Conservation (phyloP, 2,888 invertebrate genomes). For the Melanargia galathea region DNA sequence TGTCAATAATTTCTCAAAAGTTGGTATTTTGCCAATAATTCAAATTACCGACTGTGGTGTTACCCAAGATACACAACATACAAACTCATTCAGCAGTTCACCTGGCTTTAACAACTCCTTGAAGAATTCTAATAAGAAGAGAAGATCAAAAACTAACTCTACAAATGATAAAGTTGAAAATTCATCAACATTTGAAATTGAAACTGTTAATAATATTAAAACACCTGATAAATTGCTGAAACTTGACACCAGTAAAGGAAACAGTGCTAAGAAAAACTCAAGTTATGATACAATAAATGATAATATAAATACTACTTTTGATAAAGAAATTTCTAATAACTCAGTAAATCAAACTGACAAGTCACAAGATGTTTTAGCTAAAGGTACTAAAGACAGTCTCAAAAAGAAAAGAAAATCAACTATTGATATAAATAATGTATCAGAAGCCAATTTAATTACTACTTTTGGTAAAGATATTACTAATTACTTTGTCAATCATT, state of each 20-base stretch:
- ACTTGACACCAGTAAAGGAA: conserved; percentile 2
- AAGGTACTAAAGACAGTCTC: conserved; percentile 26
- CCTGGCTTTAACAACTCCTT: not conserved
- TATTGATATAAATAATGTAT: not conserved
- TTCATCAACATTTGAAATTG: conserved; percentile 12
- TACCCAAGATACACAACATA: not conserved
- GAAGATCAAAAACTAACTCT: conserved; percentile 1
- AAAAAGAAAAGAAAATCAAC: conserved; percentile 16
- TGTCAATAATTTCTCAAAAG: not conserved
- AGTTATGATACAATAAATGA: conserved; percentile 31
- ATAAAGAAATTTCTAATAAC: conserved; percentile 21
- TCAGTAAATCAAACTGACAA: not conserved
- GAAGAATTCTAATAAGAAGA: conserved; percentile 15
- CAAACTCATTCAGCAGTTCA: not conserved
- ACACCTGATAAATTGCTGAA: not conserved
- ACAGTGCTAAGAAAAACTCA: conserved; percentile 14
- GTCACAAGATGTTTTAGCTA: not conserved
- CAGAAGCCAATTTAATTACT: not conserved
- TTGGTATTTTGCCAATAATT: not conserved
- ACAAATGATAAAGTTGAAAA: conserved; percentile 7
- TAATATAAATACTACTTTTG: conserved; percentile 39
- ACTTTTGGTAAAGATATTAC: not conserved
- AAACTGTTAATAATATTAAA: conserved; percentile 3
- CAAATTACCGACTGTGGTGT: not conserved
- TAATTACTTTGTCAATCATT: not conserved